Evolutionary conservation across 1,140 invertebrate genomes (phyloP).

Genomic region (Drosophila athabasca): DNA sequence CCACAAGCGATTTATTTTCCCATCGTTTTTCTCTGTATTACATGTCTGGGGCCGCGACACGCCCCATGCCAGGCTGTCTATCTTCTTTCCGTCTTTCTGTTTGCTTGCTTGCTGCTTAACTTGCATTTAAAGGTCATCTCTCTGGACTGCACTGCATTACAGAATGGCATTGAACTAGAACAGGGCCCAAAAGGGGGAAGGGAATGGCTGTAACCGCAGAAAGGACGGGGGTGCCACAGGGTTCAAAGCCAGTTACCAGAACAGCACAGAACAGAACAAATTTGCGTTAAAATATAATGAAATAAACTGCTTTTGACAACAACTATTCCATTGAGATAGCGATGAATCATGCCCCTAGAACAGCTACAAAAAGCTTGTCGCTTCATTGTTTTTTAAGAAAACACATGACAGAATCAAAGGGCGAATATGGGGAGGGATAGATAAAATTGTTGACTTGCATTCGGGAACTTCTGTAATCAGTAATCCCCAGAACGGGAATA

Average conservation of each 20-base stretch:
- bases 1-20: conserved; percentile 32
- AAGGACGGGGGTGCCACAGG: background rate
- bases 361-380: background rate
- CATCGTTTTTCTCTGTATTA: conserved; percentile 36
- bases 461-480: background rate
- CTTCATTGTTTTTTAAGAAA: conserved; percentile 2
- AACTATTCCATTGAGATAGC: conserved; percentile 27
- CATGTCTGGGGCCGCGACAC: conserved; percentile 19
- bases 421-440: background rate
- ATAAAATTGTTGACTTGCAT: conserved; percentile 28
- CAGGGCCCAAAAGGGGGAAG: background rate
- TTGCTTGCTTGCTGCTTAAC: conserved; percentile 49
- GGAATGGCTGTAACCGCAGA: conserved; percentile 20
- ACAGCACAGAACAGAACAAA: too few relatives aligned
- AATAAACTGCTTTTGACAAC: conserved; percentile 1
- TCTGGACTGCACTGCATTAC: conserved; percentile 40
- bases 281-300: background rate
- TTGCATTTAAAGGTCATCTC: conserved; percentile 77
- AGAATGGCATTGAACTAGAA: conserved; percentile 68
- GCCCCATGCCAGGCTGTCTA: background rate
- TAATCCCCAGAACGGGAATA: background rate
- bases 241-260: too few relatives aligned
- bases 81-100: conserved; percentile 20
- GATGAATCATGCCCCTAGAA: conserved; percentile 33
- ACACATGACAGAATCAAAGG: too few relatives aligned